A percentile compares a stretch with the other conserved stretches of the same genome.
phyloP scores from a whole-genome alignment of 2,113 vertebrate genomes.

The Clinocottus analis region DNA sequence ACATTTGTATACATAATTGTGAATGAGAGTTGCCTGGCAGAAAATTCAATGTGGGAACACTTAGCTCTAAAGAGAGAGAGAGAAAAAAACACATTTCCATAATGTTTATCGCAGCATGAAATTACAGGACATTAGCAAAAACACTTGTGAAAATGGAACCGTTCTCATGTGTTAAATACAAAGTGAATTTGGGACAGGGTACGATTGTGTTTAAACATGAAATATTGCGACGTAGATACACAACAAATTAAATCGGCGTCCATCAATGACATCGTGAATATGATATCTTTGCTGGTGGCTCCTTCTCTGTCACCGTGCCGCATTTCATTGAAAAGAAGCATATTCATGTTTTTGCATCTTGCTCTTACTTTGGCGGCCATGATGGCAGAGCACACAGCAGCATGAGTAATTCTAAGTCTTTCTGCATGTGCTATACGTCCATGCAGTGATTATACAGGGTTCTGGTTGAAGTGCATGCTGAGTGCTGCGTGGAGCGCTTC shows the following conservation, averaged over 20 bases:
- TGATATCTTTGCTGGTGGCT: no score
- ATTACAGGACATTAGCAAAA: neutral
- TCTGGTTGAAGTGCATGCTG: conserved; percentile 38
- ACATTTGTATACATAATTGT: no score
- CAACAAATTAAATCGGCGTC: neutral
- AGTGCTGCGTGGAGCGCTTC: conserved; percentile 56
- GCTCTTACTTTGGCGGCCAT: neutral
- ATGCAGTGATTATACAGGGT: conserved; percentile 37
- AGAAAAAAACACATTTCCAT: neutral
- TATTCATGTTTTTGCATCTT: neutral
- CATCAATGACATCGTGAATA: neutral
- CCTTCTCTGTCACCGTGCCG: no score
- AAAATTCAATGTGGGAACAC: neutral
- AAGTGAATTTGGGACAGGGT: neutral
- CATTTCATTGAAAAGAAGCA: no score
- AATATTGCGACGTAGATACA: no score
- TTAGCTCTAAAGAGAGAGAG: neutral
- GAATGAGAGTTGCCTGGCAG: neutral
- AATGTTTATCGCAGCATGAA: neutral
- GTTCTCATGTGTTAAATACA: neutral
- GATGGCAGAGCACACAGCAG: neutral
- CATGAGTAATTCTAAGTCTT: conserved; percentile 1
- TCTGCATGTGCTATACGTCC: conserved; percentile 7
- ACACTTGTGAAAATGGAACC: neutral
- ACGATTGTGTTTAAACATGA: neutral